Conservation (phyloP, 2,888 invertebrate genomes). For the Cetonia aurata region DNA sequence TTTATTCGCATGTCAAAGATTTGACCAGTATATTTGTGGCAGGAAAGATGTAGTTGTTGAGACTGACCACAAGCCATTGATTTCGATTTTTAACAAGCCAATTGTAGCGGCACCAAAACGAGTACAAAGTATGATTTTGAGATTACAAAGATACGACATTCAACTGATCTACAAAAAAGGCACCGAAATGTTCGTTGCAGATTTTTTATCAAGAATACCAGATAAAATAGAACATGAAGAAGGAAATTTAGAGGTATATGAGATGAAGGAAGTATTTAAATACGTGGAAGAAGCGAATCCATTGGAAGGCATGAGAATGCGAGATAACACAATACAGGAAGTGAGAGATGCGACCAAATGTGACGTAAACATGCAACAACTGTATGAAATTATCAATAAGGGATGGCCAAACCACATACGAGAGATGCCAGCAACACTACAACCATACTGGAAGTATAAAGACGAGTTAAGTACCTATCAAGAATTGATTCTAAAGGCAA, state of each 20-base stretch:
- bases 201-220: slow-evolving; percentile 44
- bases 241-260: slow-evolving; percentile 25
- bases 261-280: slow-evolving; percentile 26
- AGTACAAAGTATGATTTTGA: slow-evolving; percentile 44
- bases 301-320: not conserved
- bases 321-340: slow-evolving; percentile 11
- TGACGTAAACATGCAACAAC: slow-evolving; percentile 13
- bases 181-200: slow-evolving; percentile 44
- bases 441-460: slow-evolving; percentile 33
- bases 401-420: slow-evolving; percentile 30
- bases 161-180: slow-evolving; percentile 28
- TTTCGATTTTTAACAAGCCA: slow-evolving; percentile 21
- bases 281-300: not conserved
- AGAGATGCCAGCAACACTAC: slow-evolving; percentile 20
- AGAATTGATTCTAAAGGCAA: slow-evolving; percentile 30
- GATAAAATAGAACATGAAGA: slow-evolving; percentile 2
- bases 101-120: slow-evolving; percentile 41
- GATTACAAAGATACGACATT: slow-evolving; percentile 37
- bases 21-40: slow-evolving; percentile 50
- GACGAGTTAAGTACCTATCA: slow-evolving; percentile 37
- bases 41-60: slow-evolving; percentile 46
- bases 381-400: slow-evolving; percentile 24
- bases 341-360: slow-evolving; percentile 17
- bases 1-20: slow-evolving; percentile 47
- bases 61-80: slow-evolving; percentile 51